Evolutionary conservation across 2,888 invertebrate genomes (phyloP).

Genomic region (Pollenia angustigena): DNA sequence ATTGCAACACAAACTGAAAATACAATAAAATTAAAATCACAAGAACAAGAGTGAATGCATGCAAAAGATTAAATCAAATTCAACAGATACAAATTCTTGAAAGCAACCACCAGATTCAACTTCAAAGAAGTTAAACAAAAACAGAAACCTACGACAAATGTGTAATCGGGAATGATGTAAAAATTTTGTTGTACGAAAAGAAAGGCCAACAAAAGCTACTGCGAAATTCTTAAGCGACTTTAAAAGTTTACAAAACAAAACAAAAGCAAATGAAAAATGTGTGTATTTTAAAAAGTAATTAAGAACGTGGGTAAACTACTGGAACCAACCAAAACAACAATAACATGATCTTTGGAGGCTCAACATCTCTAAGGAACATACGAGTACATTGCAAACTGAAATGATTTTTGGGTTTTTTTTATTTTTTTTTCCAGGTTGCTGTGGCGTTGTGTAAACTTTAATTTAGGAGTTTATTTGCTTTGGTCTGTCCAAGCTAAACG

Average conservation of each 20-base stretch:
- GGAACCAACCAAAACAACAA: conserved; percentile 1
- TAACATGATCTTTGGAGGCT: conserved; percentile 20
- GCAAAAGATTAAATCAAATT: conserved; percentile 63
- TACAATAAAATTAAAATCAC: neutral
- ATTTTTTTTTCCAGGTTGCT: neutral
- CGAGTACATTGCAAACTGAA: neutral
- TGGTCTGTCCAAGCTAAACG: neutral
- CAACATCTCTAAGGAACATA: neutral
- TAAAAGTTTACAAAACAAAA: conserved; percentile 14
- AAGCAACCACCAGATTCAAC: conserved; percentile 17
- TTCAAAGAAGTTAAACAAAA: neutral
- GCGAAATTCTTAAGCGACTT: conserved; percentile 45
- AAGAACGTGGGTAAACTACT: conserved; percentile 62
- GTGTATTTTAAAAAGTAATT: conserved; percentile 50
- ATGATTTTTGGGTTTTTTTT: neutral
- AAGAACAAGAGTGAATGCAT: conserved; percentile 48
- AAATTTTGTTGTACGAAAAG: conserved; percentile 1
- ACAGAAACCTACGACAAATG: conserved; percentile 8
- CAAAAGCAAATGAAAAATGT: conserved; percentile 46
- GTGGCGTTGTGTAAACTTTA: conserved; percentile 34
- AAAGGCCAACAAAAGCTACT: neutral
- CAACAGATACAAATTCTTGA: conserved; percentile 45
- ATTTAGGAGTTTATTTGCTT: neutral
- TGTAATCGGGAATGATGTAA: neutral
- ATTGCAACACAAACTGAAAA: neutral